These are phyloP conservation scores for Halcyon senegalensis DNA, from an alignment of 2,113 vertebrate genomes.

Conservation along the genomic window DNA sequence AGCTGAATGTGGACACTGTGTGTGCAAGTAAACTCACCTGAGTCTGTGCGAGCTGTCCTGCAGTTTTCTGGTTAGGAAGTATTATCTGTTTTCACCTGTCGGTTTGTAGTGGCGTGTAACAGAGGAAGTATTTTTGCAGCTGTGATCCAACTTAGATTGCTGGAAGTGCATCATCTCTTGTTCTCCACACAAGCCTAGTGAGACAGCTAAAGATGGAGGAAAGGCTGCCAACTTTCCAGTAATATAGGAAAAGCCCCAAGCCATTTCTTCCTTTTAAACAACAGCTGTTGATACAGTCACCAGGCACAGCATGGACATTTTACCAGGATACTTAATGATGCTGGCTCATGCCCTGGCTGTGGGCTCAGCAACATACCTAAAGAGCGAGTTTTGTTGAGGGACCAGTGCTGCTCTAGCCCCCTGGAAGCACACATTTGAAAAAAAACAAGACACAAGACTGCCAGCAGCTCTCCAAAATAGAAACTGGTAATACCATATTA, in stretches of 20 bases:
- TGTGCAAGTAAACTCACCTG: not conserved
- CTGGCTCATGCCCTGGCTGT: not conserved
- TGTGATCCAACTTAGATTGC: not conserved
- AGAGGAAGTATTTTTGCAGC: not conserved
- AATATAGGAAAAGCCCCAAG: not conserved
- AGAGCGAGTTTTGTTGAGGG: not conserved
- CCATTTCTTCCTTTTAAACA: not conserved
- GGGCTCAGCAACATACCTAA: not conserved
- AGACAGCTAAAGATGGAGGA: not conserved
- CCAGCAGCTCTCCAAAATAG: not conserved
- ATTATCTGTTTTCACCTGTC: not conserved
- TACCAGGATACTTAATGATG: not conserved
- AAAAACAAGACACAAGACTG: not conserved
- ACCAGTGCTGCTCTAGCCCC: not conserved
- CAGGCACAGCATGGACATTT: not conserved
- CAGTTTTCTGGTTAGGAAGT: not conserved
- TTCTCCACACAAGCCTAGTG: not conserved
- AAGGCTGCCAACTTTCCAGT: not conserved
- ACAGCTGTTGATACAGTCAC: not conserved
- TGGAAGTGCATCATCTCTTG: not conserved
- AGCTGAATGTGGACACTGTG: not conserved
- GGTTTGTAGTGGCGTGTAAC: not conserved
- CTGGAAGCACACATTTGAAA: not conserved
- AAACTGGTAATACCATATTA: not conserved
- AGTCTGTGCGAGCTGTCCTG: not conserved